These are phyloP conservation scores for Zelostemma sp. DNA, from an alignment of 1,140 invertebrate genomes.

Conservation along the genomic window DNA sequence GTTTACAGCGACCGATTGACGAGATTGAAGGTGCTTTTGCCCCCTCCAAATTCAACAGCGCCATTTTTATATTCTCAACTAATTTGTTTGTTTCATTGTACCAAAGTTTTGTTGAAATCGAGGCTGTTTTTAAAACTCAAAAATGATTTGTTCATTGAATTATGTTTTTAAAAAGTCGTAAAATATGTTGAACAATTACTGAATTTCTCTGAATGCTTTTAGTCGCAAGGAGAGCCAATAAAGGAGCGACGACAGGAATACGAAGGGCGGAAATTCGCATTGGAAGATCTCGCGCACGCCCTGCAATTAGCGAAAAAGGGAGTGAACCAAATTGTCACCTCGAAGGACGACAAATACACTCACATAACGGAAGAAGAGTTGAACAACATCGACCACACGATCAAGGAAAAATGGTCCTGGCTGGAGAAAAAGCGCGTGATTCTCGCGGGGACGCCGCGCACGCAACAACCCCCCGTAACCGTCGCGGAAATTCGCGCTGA, in stretches of 20 bases:
- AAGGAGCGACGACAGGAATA: slow-evolving; percentile 83
- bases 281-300: slow-evolving; percentile 82
- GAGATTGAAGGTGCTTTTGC: slow-evolving; percentile 76
- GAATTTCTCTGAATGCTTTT: no score
- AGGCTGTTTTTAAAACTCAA: no score
- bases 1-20: slow-evolving; percentile 80
- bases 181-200: no score
- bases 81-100: no score
- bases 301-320: slow-evolving; percentile 83
- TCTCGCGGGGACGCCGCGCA: slow-evolving; percentile 73
- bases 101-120: no score
- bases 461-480: slow-evolving; percentile 79
- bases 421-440: slow-evolving; percentile 78
- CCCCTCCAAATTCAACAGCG: no score
- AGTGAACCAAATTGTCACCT: slow-evolving; percentile 75
- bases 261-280: slow-evolving; percentile 79
- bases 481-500: slow-evolving; percentile 82
- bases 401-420: slow-evolving; percentile 75
- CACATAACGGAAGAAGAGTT: slow-evolving; percentile 87
- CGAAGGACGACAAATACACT: slow-evolving; percentile 82
- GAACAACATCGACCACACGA: slow-evolving; percentile 75
- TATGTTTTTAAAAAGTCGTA: no score
- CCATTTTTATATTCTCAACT: no score
- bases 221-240: slow-evolving; percentile 86
- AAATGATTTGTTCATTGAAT: no score